Evolutionary conservation across 2,113 vertebrate species (phyloP), one percentile per base, ranked within the genome.

Genomic region (Sylvicapra grimmia): DNA sequence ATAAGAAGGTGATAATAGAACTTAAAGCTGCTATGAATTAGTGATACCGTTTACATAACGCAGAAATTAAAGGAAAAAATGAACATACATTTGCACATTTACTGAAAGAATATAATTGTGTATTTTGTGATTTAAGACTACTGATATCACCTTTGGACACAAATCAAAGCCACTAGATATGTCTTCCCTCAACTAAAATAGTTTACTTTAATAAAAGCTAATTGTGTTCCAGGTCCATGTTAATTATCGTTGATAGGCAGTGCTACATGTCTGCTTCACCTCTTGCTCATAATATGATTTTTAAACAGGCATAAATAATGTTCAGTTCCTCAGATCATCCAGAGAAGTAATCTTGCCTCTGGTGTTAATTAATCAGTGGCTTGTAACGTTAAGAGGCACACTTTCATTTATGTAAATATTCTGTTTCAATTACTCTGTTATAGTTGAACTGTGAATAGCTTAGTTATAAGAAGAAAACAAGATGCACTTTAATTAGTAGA

Each of bases 281-380:
- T 94, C 82, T 97, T 96, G 97, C 90, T 97, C 51, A 63, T 51
- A 93, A 93, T 80, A 89, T 72, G 82, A 92, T 89, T 98, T 94
- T 95, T 95, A 96, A 98, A 80, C 9, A 97, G 36, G 86, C 75
- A 90, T 87, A 94, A 95, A 97, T 94, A 97, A 93, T 97, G 18
- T 82, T 98, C 91, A 54, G 49, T 96, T 98, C 88, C 96, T 98
- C 92, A 94, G 95, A 98, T 98, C 94, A 98, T 94, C 54, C 96
- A 96, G 90, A 98, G 63, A 25, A 53, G 36, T 95, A 58, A 79
- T 96, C 56, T 96, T 97, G 93, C 97, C 97, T 98, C 91, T 94
- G 91, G 96, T 88, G 95, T 95, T 98, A 98, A 97, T 98, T 98
- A 98, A 98, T 93, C 97, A 80, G 75, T 98, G 94, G 72, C 96